These are phyloP conservation scores for Stenolophus ochropezus DNA, from an alignment of 2,888 invertebrate genomes.

Conservation along the genomic window DNA sequence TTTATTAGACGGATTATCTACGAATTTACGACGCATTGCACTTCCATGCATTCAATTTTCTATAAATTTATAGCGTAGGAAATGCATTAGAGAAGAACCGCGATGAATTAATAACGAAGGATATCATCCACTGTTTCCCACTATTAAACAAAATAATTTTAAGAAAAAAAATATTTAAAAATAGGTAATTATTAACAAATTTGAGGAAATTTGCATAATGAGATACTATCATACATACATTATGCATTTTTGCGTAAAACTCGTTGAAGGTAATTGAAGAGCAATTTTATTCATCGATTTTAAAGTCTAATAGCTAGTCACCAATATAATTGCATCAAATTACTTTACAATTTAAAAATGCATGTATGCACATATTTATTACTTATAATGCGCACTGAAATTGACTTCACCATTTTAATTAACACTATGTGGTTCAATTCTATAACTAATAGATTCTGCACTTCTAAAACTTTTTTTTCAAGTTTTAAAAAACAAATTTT, in stretches of 20 bases:
- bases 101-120: not conserved
- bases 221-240: not conserved
- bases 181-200: not conserved
- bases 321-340: not conserved
- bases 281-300: slow-evolving; percentile 23
- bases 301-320: slow-evolving; percentile 2
- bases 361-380: slow-evolving; percentile 29
- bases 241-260: slow-evolving; percentile 12
- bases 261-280: not conserved
- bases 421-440: too few species aligned
- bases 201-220: not conserved
- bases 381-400: not conserved
- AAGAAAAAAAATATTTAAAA: not conserved
- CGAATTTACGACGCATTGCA: not conserved
- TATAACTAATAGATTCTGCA: too few species aligned
- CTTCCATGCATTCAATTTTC: slow-evolving; percentile 16
- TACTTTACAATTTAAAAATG: slow-evolving; percentile 20
- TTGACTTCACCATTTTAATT: not conserved
- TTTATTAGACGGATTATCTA: slow-evolving; percentile 32
- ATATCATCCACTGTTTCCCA: not conserved
- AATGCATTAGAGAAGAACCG: not conserved
- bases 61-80: slow-evolving; percentile 17
- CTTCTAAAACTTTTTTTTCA: too few species aligned
- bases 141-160: not conserved
- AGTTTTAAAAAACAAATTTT: too few species aligned